Evolutionary conservation across 2,888 invertebrate species (phyloP).

Genomic region (Meganola albula): DNA sequence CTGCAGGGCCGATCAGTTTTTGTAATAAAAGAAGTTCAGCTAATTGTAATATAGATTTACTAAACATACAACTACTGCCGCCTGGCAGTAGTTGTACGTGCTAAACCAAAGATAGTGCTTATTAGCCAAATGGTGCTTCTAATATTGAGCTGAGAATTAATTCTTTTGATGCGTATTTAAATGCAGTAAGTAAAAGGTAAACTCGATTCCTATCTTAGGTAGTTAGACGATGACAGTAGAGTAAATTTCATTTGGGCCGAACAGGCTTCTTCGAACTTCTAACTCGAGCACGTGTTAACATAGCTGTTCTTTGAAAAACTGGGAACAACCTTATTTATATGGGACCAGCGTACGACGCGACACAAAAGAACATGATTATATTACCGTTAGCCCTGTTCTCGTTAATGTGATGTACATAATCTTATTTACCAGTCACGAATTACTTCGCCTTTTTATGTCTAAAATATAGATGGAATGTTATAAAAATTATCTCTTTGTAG

Average conservation of each 20-base stretch:
- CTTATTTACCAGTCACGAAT: slow-evolving; percentile 59
- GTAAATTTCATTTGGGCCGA: slow-evolving; percentile 69
- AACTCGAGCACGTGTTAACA: slow-evolving; percentile 69
- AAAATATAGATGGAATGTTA: slow-evolving; percentile 34
- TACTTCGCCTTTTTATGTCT: slow-evolving; percentile 39
- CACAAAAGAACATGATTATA: slow-evolving; percentile 70
- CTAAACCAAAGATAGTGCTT: too few relatives aligned
- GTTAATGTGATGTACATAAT: slow-evolving; percentile 67
- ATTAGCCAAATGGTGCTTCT: too few relatives aligned
- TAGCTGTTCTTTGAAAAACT: slow-evolving; percentile 71
- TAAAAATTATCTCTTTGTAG: slow-evolving; percentile 33
- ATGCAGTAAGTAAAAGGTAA: too few relatives aligned
- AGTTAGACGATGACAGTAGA: slow-evolving; percentile 53
- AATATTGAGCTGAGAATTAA: too few relatives aligned
- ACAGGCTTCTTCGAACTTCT: slow-evolving; percentile 50
- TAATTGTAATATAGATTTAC: too few relatives aligned
- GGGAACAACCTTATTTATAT: slow-evolving; percentile 73
- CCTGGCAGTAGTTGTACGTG: too few relatives aligned
- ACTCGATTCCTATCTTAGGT: slow-evolving; percentile 43
- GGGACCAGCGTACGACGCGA: slow-evolving; percentile 67
- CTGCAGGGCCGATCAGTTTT: too few relatives aligned
- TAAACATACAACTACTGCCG: too few relatives aligned
- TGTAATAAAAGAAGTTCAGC: too few relatives aligned
- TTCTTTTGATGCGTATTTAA: too few relatives aligned
- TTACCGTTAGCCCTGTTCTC: slow-evolving; percentile 57